Percentiles rank a stretch among this genome's conserved stretches.
Evolutionary conservation across 2,113 vertebrate species (phyloP).

Genomic region (Sprattus sprattus): DNA sequence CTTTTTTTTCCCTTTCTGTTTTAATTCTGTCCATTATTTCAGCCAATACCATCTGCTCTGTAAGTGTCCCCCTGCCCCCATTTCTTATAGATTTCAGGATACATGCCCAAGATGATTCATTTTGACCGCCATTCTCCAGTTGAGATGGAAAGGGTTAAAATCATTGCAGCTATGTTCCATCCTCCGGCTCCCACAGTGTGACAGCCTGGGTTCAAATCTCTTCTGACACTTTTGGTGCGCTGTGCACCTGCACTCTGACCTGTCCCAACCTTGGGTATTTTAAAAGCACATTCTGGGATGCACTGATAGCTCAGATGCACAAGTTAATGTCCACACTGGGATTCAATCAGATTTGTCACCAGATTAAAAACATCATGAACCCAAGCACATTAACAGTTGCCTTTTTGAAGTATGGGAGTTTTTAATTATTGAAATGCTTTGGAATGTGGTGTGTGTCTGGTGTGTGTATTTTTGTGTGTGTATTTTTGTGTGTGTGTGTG

Average conservation of each 20-base stretch:
- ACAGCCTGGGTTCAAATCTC: background rate
- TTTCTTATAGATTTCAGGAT: background rate
- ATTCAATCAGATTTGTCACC: background rate
- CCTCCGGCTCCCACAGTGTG: background rate
- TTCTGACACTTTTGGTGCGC: background rate
- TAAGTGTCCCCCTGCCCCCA: background rate
- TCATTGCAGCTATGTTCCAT: background rate
- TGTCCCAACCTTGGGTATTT: background rate
- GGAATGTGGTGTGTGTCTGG: conserved; percentile 14
- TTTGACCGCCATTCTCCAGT: background rate
- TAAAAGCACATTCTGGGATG: background rate
- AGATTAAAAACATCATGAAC: background rate
- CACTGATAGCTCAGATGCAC: background rate
- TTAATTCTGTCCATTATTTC: too few species aligned
- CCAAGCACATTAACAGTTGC: background rate
- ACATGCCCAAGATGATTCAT: background rate
- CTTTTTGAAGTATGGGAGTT: background rate
- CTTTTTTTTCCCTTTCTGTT: too few species aligned
- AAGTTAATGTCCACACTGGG: background rate
- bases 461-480: too few species aligned
- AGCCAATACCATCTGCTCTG: too few species aligned
- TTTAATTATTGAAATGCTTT: conserved; percentile 5
- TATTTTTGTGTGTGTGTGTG: background rate
- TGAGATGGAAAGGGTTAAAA: background rate
- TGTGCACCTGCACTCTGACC: conserved; percentile 1